Evolutionary conservation across 2,888 invertebrate genomes (phyloP), one percentile per base, ranked within the genome.

Genomic region (Leptogaster cylindrica): DNA sequence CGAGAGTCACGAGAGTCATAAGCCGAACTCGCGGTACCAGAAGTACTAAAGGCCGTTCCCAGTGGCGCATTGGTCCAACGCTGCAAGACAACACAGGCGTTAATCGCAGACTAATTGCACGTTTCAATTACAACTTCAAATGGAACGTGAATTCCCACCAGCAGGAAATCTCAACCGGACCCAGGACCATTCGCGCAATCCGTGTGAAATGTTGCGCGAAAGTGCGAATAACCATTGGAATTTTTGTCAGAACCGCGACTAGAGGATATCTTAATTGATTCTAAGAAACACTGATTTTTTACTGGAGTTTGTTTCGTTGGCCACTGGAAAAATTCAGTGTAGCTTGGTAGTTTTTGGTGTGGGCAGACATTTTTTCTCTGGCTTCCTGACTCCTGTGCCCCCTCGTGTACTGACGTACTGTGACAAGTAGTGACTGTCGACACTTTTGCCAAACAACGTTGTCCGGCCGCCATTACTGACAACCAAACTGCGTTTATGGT

Each of bases 371-470:
- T n/a, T n/a, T n/a, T n/a, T n/a, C n/a, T n/a, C n/a, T n/a, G n/a
- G n/a, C n/a, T n/a, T n/a, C n/a, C n/a, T n/a, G n/a, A n/a, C n/a
- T n/a, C n/a, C n/a, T n/a, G n/a, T n/a, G n/a, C n/a, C n/a, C 7
- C 46, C 46, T 46, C 46, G 64, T 55, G 58, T 72, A 69, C 64
- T 41, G 66, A 68, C 70, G 64, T 61, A 33, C 23, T 58, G 46
- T n/a, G 39, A 39, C 41, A 41, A 27, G 3, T 14, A 51, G 63
- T 16, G 39, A 46, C 28, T 58, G 63, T 44, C 48, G 66, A 25
- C 51, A 65, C 44, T 48, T 66, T 50, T 58, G 68, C 67, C 66
- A 68, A 66, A 44, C 61, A 20, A 31, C 52, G 65, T 14, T 61
- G 28, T 12, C n/a, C 6, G 28, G 28, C 39, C 64, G 36, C 52